Percentiles rank a stretch among this genome's conserved stretches.
These are phyloP conservation scores for Selene dorsalis DNA, from an alignment of 2,797 vertebrate genomes.

Conservation along the genomic window DNA sequence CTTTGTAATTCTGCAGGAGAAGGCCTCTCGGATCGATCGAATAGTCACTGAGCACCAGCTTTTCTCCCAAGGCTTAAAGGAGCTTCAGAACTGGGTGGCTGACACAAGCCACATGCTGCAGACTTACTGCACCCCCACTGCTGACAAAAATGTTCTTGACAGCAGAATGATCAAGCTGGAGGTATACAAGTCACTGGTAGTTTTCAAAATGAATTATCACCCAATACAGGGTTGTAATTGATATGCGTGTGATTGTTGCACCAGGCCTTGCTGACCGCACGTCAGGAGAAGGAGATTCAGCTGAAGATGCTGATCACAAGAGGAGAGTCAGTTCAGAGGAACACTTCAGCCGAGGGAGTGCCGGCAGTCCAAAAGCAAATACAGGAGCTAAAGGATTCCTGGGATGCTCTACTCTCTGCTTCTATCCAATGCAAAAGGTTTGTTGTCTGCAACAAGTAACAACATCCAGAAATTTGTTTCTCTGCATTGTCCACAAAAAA, in stretches of 20 bases:
- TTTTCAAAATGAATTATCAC: neutral
- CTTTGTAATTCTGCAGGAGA: conserved; percentile 86
- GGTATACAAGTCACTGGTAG: conserved; percentile 78
- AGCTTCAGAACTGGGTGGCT: conserved; percentile 94
- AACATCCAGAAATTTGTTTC: neutral
- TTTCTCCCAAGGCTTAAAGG: conserved; percentile 90
- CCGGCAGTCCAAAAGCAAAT: conserved; percentile 89
- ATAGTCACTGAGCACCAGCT: conserved; percentile 93
- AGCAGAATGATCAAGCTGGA: conserved; percentile 96
- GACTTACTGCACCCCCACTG: conserved; percentile 90
- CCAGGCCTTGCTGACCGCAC: conserved; percentile 87
- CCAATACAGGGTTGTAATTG: neutral
- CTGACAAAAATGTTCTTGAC: conserved; percentile 94
- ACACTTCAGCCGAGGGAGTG: conserved; percentile 92
- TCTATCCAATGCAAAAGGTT: conserved; percentile 97
- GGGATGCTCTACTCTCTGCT: conserved; percentile 91
- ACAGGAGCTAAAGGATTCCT: conserved; percentile 91
- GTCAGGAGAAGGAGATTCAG: conserved; percentile 98
- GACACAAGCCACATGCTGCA: conserved; percentile 93
- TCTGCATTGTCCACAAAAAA: neutral
- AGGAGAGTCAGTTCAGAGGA: conserved; percentile 95
- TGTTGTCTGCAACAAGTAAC: neutral
- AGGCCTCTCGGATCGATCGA: conserved; percentile 92
- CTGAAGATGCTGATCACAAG: conserved; percentile 94
- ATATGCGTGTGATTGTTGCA: conserved; percentile 28